Percentiles rank a stretch among this genome's conserved stretches.
phyloP scores from a whole-genome alignment of 2,797 vertebrate genomes.

The Cottoperca gobio region DNA sequence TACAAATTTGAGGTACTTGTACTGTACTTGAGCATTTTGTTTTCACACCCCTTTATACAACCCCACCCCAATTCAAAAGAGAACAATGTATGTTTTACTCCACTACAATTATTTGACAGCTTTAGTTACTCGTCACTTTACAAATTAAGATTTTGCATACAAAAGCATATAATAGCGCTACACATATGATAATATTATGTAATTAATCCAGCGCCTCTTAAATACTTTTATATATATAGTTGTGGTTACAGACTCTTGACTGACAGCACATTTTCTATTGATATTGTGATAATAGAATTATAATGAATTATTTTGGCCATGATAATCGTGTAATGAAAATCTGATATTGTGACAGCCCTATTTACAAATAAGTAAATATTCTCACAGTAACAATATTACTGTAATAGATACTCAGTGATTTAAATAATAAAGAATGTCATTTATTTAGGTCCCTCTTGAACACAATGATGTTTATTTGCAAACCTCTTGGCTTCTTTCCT shows the following conservation, averaged over 20 bases:
- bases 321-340: too few relatives aligned
- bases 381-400: not conserved
- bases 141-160: too few relatives aligned
- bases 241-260: too few relatives aligned
- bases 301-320: too few relatives aligned
- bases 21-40: not conserved
- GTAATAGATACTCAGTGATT: not conserved
- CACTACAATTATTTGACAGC: not conserved
- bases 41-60: not conserved
- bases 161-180: too few relatives aligned
- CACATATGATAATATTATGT: too few relatives aligned
- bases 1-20: not conserved
- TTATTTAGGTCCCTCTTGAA: not conserved
- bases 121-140: not conserved
- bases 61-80: not conserved
- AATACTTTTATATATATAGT: too few relatives aligned
- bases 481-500: not conserved
- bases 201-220: too few relatives aligned
- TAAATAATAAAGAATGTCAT: not conserved
- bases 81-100: not conserved
- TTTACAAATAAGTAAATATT: too few relatives aligned
- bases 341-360: too few relatives aligned
- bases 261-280: too few relatives aligned
- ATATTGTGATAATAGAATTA: too few relatives aligned
- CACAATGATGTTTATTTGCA: not conserved